Evolutionary conservation across 2,113 vertebrate species (phyloP).

Genomic region (Thalassarche chlororhynchos): DNA sequence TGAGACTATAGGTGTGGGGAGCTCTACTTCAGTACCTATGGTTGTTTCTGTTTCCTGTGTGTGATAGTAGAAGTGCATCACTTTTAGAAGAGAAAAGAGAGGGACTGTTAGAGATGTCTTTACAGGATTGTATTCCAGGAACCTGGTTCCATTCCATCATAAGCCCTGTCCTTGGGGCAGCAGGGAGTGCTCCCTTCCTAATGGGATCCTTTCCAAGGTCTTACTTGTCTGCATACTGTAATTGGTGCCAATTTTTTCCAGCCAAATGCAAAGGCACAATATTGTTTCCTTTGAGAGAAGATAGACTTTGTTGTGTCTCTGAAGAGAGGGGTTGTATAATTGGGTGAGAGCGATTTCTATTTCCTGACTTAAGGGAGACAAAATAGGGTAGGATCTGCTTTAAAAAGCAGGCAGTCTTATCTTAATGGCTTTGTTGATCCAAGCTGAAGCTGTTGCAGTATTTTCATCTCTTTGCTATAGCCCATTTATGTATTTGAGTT

Average conservation of each 20-base stretch:
- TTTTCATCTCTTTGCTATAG: neutral
- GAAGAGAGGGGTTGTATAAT: neutral
- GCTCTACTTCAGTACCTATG: neutral
- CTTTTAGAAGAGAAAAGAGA: neutral
- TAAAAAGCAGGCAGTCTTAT: neutral
- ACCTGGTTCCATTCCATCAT: fast-evolving
- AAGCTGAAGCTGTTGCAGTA: neutral
- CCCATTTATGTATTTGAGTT: neutral
- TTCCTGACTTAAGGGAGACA: neutral
- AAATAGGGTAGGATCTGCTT: neutral
- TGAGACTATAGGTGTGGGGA: neutral
- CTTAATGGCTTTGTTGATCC: neutral
- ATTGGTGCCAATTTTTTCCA: neutral
- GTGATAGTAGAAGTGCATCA: neutral
- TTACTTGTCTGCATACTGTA: neutral
- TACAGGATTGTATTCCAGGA: neutral
- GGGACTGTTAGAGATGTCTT: neutral
- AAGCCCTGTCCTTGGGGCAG: neutral
- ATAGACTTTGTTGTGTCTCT: neutral
- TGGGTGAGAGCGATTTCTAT: neutral
- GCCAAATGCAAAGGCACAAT: neutral
- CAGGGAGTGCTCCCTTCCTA: neutral
- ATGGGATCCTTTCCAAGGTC: neutral
- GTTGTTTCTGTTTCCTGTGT: neutral
- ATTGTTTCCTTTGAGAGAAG: neutral